These are phyloP conservation scores for Brienomyrus longianalis DNA, from an alignment of 2,113 vertebrate species.

Conservation along the genomic window DNA sequence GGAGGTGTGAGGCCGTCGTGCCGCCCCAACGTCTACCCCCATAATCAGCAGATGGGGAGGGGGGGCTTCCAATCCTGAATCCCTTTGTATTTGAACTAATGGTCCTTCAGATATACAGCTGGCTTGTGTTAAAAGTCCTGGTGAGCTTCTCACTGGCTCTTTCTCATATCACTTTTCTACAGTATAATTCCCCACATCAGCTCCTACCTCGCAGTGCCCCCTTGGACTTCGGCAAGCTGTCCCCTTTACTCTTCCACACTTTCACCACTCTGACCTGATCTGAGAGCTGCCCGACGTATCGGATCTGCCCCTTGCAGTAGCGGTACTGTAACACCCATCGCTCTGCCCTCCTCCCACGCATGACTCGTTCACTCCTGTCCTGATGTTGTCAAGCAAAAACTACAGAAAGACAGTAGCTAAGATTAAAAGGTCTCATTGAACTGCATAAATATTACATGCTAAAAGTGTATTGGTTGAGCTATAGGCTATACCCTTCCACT, in stretches of 20 bases:
- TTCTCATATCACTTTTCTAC: background rate
- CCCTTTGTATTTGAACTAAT: background rate
- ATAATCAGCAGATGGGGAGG: background rate
- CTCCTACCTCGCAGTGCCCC: background rate
- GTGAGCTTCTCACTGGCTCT: background rate
- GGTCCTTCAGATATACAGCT: background rate
- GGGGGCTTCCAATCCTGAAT: background rate
- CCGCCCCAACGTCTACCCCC: background rate
- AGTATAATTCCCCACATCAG: background rate
- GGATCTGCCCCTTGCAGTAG: background rate
- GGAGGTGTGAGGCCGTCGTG: background rate
- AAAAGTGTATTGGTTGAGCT: background rate
- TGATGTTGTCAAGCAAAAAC: constrained; percentile 13
- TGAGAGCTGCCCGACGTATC: background rate
- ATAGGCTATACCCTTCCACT: background rate
- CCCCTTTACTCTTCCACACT: background rate
- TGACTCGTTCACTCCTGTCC: constrained; percentile 29
- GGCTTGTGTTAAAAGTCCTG: background rate
- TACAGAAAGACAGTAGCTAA: constrained; percentile 4
- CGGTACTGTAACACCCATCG: background rate
- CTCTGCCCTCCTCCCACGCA: background rate
- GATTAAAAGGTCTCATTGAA: constrained; percentile 15
- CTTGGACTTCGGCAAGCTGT: background rate
- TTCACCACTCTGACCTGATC: background rate
- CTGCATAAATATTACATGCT: background rate